Evolutionary conservation across 2,797 vertebrate genomes (phyloP).

Genomic region (Sebastes kiyomatsui): DNA sequence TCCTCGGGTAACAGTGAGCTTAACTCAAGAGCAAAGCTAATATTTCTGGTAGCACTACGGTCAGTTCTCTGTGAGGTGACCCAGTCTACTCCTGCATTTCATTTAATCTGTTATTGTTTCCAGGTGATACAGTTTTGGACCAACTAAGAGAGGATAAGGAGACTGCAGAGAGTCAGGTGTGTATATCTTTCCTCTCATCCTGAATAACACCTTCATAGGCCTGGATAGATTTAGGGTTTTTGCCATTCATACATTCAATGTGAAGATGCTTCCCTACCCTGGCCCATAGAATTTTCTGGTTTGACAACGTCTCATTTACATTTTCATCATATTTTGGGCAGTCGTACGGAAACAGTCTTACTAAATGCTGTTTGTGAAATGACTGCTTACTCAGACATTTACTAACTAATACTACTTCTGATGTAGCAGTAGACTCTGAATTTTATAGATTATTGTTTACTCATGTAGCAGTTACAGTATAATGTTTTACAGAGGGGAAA

Average conservation of each 20-base stretch:
- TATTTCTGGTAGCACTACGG: background rate
- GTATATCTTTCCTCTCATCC: background rate
- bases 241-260: conserved; percentile 15
- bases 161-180: conserved; percentile 90
- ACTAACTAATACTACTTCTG: conserved; percentile 3
- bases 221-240: background rate
- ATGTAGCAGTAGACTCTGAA: background rate
- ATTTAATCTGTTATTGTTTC: conserved; percentile 1
- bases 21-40: background rate
- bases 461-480: conserved; percentile 52
- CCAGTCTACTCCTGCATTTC: background rate
- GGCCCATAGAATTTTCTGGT: background rate
- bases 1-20: conserved; percentile 80
- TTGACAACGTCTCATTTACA: background rate
- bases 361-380: conserved; percentile 52
- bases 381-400: conserved; percentile 29
- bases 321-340: conserved; percentile 11
- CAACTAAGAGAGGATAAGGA: conserved; percentile 86
- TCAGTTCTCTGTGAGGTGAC: background rate
- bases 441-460: conserved; percentile 13
- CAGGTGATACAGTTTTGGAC: conserved; percentile 85
- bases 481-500: conserved; percentile 59
- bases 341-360: conserved; percentile 35
- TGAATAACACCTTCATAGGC: background rate
- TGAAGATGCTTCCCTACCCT: conserved; percentile 40